These are phyloP conservation scores for Eurosta solidaginis DNA, from an alignment of 1,140 invertebrate species.

Conservation along the genomic window DNA sequence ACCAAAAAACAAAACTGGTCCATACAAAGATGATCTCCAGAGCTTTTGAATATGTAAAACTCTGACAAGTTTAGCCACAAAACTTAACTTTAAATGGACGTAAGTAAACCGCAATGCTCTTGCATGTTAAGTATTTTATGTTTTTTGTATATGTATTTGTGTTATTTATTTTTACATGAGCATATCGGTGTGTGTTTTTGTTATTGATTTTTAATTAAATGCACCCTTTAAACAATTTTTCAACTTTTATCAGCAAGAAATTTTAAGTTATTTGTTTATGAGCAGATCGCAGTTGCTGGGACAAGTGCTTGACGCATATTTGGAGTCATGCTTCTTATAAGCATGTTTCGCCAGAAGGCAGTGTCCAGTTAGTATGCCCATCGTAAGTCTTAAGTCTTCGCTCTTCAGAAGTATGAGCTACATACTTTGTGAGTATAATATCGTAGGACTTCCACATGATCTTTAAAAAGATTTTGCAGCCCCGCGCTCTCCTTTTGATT, in stretches of 20 bases:
- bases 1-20: background rate
- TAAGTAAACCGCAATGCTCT: slow-evolving; percentile 9
- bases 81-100: slow-evolving; percentile 14
- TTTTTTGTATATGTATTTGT: background rate
- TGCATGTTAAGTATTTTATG: background rate
- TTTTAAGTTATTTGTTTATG: slow-evolving; percentile 7
- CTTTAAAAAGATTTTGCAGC: no score
- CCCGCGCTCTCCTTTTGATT: no score
- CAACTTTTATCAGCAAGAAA: slow-evolving; percentile 16
- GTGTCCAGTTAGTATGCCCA: no score
- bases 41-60: no score
- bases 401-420: no score
- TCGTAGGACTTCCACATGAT: no score
- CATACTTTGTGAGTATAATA: no score
- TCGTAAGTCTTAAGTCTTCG: no score
- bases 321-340: no score
- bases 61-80: slow-evolving; percentile 21
- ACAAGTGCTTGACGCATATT: no score
- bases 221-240: slow-evolving; percentile 2
- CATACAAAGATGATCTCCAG: background rate
- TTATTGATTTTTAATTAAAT: slow-evolving; percentile 20
- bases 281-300: no score
- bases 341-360: no score
- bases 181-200: background rate
- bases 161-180: background rate